Evolutionary conservation across 2,113 vertebrate species (phyloP).

Genomic region (Todiramphus saurophagus): DNA sequence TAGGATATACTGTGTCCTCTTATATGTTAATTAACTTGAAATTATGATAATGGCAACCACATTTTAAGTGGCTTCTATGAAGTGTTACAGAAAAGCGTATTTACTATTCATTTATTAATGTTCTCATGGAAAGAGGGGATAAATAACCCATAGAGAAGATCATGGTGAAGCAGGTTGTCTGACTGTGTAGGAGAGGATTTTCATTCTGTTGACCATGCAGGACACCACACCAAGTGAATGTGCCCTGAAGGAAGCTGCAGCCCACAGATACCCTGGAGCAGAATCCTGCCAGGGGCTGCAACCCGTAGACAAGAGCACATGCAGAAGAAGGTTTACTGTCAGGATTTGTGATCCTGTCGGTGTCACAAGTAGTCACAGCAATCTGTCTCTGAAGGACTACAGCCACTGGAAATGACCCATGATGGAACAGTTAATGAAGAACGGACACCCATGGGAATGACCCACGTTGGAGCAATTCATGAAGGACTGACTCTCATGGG

Average conservation of each 20-base stretch:
- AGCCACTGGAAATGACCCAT: background rate
- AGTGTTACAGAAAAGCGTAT: background rate
- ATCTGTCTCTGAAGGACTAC: background rate
- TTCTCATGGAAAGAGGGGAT: background rate
- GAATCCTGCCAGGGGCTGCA: background rate
- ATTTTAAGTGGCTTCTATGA: background rate
- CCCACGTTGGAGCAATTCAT: background rate
- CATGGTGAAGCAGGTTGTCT: background rate
- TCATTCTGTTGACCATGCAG: background rate
- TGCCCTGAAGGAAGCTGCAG: background rate
- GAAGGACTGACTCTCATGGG: background rate
- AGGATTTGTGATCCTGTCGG: accelerated
- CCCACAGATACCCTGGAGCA: background rate
- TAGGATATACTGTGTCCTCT: background rate
- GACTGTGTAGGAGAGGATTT: background rate
- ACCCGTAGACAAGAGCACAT: accelerated
- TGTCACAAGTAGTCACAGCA: no score
- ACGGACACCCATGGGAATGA: background rate
- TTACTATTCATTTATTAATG: background rate
- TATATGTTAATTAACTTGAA: background rate
- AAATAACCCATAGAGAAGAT: background rate
- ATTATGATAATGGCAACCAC: background rate
- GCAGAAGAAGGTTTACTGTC: background rate
- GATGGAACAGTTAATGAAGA: background rate
- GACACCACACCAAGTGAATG: accelerated